Conservation (phyloP, 2,888 invertebrate genomes). For the Amphimallon solstitiale region DNA sequence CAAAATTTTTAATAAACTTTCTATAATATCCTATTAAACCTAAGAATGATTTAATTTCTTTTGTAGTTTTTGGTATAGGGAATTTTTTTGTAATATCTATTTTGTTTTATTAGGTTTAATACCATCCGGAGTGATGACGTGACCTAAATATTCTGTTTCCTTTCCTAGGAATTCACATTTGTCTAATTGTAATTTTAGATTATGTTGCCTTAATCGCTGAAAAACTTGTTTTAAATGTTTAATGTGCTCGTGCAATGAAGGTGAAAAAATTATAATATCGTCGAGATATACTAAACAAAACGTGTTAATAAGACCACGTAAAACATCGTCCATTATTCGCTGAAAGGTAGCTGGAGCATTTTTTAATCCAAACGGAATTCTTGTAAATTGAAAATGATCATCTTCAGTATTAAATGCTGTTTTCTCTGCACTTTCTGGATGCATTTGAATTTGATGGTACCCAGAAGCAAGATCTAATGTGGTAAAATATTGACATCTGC, state of each 20-base stretch:
- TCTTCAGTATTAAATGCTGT: conserved; percentile 48
- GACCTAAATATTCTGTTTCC: conserved; percentile 33
- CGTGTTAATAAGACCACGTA: not conserved
- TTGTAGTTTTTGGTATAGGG: conserved; percentile 33
- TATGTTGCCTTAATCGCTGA: conserved; percentile 38
- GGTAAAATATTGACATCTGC: conserved; percentile 48
- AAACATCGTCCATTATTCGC: conserved; percentile 41
- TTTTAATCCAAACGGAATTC: conserved; percentile 51
- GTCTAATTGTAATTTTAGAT: conserved; percentile 45
- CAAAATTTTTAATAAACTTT: no score
- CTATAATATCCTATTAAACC: no score
- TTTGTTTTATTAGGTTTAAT: conserved; percentile 38
- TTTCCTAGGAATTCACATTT: conserved; percentile 35
- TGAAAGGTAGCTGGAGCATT: conserved; percentile 49
- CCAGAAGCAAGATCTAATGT: conserved; percentile 50
- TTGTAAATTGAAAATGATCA: conserved; percentile 47
- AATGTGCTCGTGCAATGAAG: conserved; percentile 44
- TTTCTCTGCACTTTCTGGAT: conserved; percentile 44
- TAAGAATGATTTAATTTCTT: conserved; percentile 33
- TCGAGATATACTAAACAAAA: conserved; percentile 44
- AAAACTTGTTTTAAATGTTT: conserved; percentile 42
- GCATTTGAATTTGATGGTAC: conserved; percentile 49
- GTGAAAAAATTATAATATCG: no score
- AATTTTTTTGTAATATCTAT: conserved; percentile 27
- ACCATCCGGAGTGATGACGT: conserved; percentile 37